These are phyloP conservation scores for Channa argus DNA, from an alignment of 2,113 vertebrate species.

Conservation along the genomic window DNA sequence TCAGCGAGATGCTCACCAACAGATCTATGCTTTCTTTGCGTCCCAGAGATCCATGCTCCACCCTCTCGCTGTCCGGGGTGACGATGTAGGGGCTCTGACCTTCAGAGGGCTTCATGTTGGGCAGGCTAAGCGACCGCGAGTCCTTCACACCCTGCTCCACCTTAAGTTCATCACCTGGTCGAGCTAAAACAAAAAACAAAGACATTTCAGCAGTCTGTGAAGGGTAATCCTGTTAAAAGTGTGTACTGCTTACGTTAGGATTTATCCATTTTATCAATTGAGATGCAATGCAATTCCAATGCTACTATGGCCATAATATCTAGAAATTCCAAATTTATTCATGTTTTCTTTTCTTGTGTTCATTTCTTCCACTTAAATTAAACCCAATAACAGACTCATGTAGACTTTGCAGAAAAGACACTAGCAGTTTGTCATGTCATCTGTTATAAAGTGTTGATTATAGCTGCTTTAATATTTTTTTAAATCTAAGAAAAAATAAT, in stretches of 20 bases:
- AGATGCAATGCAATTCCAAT: too few relatives aligned
- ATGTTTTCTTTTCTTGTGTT: not conserved
- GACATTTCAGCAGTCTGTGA: not conserved
- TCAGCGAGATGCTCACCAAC: constrained; percentile 82
- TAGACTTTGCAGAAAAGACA: not conserved
- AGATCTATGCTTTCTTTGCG: constrained; percentile 84
- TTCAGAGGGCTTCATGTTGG: constrained; percentile 84
- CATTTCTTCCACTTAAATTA: not conserved
- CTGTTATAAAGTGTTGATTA: not conserved
- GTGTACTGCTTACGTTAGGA: too few relatives aligned
- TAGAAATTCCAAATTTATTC: not conserved
- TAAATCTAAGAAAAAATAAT: not conserved
- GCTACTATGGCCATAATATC: not conserved
- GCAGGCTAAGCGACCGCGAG: constrained; percentile 87
- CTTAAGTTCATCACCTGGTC: constrained; percentile 90
- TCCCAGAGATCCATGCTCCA: constrained; percentile 81
- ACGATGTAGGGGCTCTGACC: constrained; percentile 77
- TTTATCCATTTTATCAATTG: not conserved
- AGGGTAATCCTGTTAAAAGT: not conserved
- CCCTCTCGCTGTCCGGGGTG: constrained; percentile 71
- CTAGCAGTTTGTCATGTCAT: not conserved
- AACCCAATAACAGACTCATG: not conserved
- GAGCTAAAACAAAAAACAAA: constrained; percentile 77
- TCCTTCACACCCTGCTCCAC: constrained; percentile 91
- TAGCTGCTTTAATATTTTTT: not conserved